A percentile compares a stretch with the other conserved stretches of the same genome.
phyloP scores from a whole-genome alignment of 1,140 invertebrate species.

The Camponotus vicinus region DNA sequence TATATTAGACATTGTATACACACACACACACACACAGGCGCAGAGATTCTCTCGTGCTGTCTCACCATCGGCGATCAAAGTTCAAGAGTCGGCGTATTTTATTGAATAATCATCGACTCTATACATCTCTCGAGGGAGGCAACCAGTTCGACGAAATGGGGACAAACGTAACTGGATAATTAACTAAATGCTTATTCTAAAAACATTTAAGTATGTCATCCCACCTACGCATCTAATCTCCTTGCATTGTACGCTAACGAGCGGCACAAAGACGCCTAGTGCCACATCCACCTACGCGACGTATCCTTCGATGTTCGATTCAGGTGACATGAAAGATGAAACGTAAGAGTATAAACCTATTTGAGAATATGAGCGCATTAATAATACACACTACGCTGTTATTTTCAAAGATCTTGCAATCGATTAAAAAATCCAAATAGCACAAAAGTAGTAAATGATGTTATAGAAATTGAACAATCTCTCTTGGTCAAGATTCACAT shows the following conservation, averaged over 20 bases:
- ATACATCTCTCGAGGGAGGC: constrained; percentile 31
- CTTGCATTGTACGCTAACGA: constrained; percentile 66
- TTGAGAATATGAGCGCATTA: constrained; percentile 17
- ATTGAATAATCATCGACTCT: constrained; percentile 58
- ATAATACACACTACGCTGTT: constrained; percentile 13
- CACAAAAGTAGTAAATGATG: background rate
- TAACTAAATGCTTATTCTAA: constrained; percentile 60
- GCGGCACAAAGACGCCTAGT: constrained; percentile 52
- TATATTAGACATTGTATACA: background rate
- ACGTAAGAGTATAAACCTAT: background rate
- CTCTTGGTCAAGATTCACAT: background rate
- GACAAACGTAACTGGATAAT: constrained; percentile 60
- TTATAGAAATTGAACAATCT: background rate
- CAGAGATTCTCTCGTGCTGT: constrained; percentile 34
- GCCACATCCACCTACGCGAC: constrained; percentile 64
- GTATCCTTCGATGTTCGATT: constrained; percentile 50
- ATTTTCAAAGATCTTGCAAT: constrained; percentile 20
- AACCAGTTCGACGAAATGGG: constrained; percentile 25
- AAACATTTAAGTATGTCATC: constrained; percentile 68
- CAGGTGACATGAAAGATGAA: constrained; percentile 40
- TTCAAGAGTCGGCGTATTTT: constrained; percentile 44
- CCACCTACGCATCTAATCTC: constrained; percentile 71
- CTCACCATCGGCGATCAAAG: constrained; percentile 52
- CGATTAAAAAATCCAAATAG: background rate
- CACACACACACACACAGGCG: background rate